Base-by-base conservation (phyloP, 2,888 invertebrate genomes). In the Antitype chi region DNA sequence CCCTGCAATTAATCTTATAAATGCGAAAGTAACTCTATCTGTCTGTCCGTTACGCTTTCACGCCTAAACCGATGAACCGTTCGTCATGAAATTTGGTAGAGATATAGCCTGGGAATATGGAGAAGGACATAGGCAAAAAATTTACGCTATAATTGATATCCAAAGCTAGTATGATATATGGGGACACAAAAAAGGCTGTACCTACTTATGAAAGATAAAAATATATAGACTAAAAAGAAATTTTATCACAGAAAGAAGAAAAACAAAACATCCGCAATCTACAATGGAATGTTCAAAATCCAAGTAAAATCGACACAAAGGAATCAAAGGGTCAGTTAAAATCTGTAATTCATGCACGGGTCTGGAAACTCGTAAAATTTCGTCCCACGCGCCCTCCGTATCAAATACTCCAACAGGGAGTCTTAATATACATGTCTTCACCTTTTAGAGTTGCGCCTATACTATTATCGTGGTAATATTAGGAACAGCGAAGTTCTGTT, bases 291-390 rank as follows among this genome's bases (percentile, higher is more conserved):
- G 55, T 73, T 76, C 63, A 53, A 76, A 76, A 59, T 70, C 60
- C 59, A 57, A 64, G 13, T 68, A 60, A 62, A 60, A 60, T 70
- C 52, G 49, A 64, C 72, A 80, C 64, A 64, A 76, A 72, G 57
- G 67, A 72, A 78, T 78, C 74, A 67, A 74, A 74, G 70, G 71
- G 28, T 64, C 73, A 68, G 68, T 84, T 84, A 74, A 78, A 85
- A 76, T 83, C 76, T 84, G 64, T 84, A 84, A 82, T 77, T 71
- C 82, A 84, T 82, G 76, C 76, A 85, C 59, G 81, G 71, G 72
- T 68, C 60, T 76, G 15, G 28, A 70, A 63, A 68, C 72, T 86
- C 80, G 55, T 86, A 86, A 86, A 85, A 80, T 69, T 86, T 66
- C 72, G 55, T 55, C 75, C 76, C 75, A 82, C 81, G 67, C 68